A percentile compares a stretch with the other conserved stretches of the same genome.
phyloP scores from a whole-genome alignment of 2,888 invertebrate genomes.

The Bombyx huttoni region DNA sequence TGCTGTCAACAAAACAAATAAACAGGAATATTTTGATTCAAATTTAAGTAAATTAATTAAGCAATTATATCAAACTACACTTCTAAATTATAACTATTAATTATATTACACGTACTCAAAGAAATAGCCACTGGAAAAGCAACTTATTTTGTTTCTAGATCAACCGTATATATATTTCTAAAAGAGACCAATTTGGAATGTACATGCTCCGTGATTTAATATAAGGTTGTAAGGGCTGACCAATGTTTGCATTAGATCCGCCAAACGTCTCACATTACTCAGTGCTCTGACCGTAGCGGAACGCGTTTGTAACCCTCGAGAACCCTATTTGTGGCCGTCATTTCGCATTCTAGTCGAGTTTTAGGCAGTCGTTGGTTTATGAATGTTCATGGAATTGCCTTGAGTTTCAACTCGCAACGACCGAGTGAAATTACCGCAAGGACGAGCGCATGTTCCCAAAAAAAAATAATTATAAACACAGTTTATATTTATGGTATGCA shows the following conservation, averaged over 20 bases:
- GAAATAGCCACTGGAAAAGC: too few species aligned
- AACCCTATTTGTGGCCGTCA: slow-evolving; percentile 42
- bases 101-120: too few species aligned
- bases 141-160: too few species aligned
- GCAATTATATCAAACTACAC: too few species aligned
- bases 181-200: slow-evolving; percentile 5
- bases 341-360: slow-evolving; percentile 31
- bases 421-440: background rate
- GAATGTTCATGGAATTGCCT: background rate
- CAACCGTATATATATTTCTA: background rate
- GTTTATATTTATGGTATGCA: too few species aligned
- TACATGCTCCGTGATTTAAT: slow-evolving; percentile 38
- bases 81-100: too few species aligned
- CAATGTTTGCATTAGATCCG: slow-evolving; percentile 17
- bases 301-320: slow-evolving; percentile 40
- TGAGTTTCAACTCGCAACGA: background rate
- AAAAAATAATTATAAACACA: too few species aligned
- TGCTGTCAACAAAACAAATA: too few species aligned
- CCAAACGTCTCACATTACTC: slow-evolving; percentile 34
- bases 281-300: slow-evolving; percentile 23
- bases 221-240: slow-evolving; percentile 24
- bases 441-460: background rate
- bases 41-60: too few species aligned
- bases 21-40: too few species aligned
- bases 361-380: background rate